Base-by-base conservation (phyloP, 2,113 vertebrate species). In the Phasianus colchicus region DNA sequence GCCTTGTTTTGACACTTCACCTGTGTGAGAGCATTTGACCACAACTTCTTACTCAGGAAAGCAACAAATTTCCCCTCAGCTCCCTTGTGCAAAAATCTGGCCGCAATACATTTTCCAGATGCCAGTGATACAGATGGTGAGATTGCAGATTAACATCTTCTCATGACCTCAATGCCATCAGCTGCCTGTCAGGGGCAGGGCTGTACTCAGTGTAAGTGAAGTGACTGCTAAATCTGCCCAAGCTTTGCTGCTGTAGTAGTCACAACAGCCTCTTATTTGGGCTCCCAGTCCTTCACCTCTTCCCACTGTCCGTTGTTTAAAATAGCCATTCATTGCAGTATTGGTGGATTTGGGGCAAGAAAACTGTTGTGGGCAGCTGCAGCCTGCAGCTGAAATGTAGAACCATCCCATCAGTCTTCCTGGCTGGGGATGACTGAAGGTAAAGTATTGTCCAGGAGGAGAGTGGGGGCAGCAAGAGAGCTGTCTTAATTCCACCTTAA, bases 141-240 rank as follows among this genome's bases (percentile, higher is more conserved):
- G 55, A 16, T 29, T 71, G 43, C 74, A 65, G 38, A 32, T 13
- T 21, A 11, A 10, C 18, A 27, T 8, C 8, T 11, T 24, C n/a
- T 66, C 2, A 2, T 0, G 0, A 48, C 17, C 13, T 61, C 54
- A 48, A 2, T 55, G 34, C 34, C 7, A 22, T 25, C 36, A 21
- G 55, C 40, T 70, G 50, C 45, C 30, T 67, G 0, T 11, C 20
- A 3, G 36, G 45, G 61, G 32, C 55, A 57, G 10, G 17, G 32
- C 27, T 92, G 60, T 58, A 34, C 50, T 47, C n/a, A 21, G 14
- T 65, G 29, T 52, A 21, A 24, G 10, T 19, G 20, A 70, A 38
- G 30, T 29, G 61, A n/a, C 34, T 36, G n/a, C 32, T 55, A 21
- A 54, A 74, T 25, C 57, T 82, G 40, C 18, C 20, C 34, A 14